A percentile compares a stretch with the other conserved stretches of the same genome.
Conservation (phyloP, 2,797 vertebrate genomes). For the Brachyrhaphis roseni region DNA sequence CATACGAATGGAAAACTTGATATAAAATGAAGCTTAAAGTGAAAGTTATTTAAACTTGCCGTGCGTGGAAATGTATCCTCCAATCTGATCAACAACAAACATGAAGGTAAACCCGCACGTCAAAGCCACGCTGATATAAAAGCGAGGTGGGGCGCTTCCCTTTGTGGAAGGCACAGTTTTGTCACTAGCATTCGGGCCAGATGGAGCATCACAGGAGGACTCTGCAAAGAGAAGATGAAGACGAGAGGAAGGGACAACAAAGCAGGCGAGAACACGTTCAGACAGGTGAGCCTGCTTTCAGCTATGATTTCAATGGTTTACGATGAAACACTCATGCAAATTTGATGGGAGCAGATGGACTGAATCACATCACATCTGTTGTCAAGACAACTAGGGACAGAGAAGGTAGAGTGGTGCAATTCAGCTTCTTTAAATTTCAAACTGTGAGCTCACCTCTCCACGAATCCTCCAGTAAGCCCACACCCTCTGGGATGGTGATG, state of each 20-base stretch:
- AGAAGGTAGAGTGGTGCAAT: neutral
- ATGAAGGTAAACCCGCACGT: constrained; percentile 84
- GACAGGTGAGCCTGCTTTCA: neutral
- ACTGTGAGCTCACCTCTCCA: constrained; percentile 56
- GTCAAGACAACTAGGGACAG: constrained; percentile 12
- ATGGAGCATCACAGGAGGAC: constrained; percentile 32
- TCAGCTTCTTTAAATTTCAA: neutral
- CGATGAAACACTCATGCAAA: constrained; percentile 12
- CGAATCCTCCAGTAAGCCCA: constrained; percentile 73
- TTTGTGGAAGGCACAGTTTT: constrained; percentile 15
- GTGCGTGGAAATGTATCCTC: constrained; percentile 68
- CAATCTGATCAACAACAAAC: constrained; percentile 85
- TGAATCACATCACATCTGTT: constrained; percentile 4
- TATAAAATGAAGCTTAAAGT: neutral
- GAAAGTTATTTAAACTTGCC: constrained; percentile 58
- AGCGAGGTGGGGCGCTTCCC: constrained; percentile 59
- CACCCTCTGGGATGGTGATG: constrained; percentile 81
- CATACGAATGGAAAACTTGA: neutral
- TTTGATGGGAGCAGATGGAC: neutral
- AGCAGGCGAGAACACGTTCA: constrained; percentile 18
- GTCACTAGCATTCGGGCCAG: constrained; percentile 35
- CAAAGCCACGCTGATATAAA: constrained; percentile 80
- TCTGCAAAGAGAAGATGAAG: constrained; percentile 47
- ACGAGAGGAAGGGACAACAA: constrained; percentile 10
- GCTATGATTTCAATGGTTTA: neutral